Conservation (phyloP, 2,797 vertebrate species). For the Anableps anableps region DNA sequence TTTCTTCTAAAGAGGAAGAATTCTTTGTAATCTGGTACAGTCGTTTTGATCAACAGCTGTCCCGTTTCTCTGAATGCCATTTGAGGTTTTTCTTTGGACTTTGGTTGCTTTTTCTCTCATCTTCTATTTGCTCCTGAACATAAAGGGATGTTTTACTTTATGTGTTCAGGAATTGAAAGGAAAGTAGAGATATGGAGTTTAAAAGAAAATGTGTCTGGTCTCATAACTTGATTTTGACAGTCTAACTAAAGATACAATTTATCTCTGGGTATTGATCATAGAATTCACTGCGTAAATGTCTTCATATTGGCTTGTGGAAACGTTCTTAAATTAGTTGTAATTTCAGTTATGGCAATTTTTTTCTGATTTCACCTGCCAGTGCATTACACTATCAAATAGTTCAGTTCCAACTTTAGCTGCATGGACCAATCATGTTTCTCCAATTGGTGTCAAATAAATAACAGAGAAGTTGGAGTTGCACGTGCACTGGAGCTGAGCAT, state of each 20-base stretch:
- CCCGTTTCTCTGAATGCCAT: neutral
- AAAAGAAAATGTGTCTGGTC: neutral
- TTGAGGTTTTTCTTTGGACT: neutral
- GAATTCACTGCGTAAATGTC: neutral
- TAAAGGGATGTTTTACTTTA: neutral
- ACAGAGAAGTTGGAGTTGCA: conserved; percentile 8
- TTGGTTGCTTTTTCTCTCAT: neutral
- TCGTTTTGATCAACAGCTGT: neutral
- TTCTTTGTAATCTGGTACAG: neutral
- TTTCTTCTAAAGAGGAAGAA: neutral
- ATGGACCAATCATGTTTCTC: neutral
- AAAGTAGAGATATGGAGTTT: neutral
- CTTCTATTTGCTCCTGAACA: neutral
- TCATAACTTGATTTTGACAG: neutral
- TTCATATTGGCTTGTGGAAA: neutral
- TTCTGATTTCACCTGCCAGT: too few species aligned
- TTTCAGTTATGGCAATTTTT: neutral
- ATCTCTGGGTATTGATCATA: neutral
- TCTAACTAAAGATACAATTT: neutral
- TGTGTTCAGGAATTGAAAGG: neutral
- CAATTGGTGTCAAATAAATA: conserved; percentile 20
- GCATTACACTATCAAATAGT: neutral
- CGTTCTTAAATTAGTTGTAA: neutral
- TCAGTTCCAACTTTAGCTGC: neutral
- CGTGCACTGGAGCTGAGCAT: conserved; percentile 33